These are phyloP conservation scores for Hydriomena furcata DNA, from an alignment of 2,888 invertebrate genomes.

Conservation along the genomic window DNA sequence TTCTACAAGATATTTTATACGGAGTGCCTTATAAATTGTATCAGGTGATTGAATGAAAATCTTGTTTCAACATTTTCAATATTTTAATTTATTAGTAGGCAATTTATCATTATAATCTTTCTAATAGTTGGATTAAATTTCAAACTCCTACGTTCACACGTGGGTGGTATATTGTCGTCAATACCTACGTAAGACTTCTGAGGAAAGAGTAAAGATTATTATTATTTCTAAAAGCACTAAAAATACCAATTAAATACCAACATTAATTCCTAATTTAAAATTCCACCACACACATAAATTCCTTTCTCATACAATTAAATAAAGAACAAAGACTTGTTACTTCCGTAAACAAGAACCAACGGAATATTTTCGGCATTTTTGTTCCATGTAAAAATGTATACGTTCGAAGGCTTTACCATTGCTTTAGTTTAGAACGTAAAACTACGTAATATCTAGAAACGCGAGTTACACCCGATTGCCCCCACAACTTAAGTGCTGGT, in stretches of 20 bases:
- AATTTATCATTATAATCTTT: too few species aligned
- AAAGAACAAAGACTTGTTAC: conserved; percentile 18
- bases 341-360: conserved; percentile 22
- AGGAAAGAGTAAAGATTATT: too few species aligned
- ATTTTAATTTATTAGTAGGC: too few species aligned
- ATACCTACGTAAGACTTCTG: not conserved
- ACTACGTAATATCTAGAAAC: conserved; percentile 71
- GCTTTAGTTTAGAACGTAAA: conserved; percentile 57
- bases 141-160: not conserved
- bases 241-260: not conserved
- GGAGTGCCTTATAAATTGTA: too few species aligned
- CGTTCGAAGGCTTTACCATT: conserved; percentile 42
- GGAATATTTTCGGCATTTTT: conserved; percentile 24
- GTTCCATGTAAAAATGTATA: conserved; percentile 34
- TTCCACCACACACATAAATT: conserved; percentile 11
- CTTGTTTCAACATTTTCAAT: too few species aligned
- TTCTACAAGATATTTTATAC: too few species aligned
- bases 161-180: conserved; percentile 4
- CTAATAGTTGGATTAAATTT: not conserved
- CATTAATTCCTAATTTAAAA: conserved; percentile 6
- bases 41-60: too few species aligned
- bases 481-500: conserved; percentile 78
- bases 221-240: too few species aligned
- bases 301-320: conserved; percentile 20
- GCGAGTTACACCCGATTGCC: conserved; percentile 73